These are phyloP conservation scores for Cenopis cana DNA, from an alignment of 2,888 invertebrate genomes.

Conservation along the genomic window DNA sequence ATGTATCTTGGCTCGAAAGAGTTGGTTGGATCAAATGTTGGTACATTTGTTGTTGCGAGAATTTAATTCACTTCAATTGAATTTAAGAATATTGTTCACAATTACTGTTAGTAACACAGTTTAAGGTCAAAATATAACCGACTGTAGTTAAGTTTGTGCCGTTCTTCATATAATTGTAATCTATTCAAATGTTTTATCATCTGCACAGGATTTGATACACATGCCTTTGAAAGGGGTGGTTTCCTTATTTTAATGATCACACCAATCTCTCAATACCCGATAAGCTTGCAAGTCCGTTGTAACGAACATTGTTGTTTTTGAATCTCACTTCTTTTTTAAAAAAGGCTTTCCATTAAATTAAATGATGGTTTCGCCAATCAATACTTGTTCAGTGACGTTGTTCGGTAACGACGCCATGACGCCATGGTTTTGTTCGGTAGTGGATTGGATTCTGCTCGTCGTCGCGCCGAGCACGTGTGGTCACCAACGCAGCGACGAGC, in stretches of 20 bases:
- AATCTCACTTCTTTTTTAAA: too few species aligned
- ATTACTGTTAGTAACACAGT: background rate
- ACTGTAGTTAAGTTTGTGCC: background rate
- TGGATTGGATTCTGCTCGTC: too few species aligned
- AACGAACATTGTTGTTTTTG: background rate
- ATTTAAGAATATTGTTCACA: slow-evolving; percentile 12
- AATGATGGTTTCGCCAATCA: too few species aligned
- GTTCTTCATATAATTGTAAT: background rate
- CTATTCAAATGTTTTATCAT: background rate
- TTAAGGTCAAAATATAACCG: background rate
- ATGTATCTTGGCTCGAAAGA: slow-evolving; percentile 3
- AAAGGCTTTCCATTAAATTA: too few species aligned
- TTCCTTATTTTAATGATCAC: too few species aligned
- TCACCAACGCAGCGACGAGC: too few species aligned
- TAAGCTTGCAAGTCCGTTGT: background rate
- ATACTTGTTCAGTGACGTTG: too few species aligned
- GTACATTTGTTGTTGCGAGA: slow-evolving; percentile 17
- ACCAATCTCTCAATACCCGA: too few species aligned
- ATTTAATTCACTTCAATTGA: too few species aligned
- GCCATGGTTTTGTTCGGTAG: too few species aligned
- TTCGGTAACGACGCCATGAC: too few species aligned
- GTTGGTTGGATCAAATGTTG: slow-evolving; percentile 19
- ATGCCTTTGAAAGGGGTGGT: background rate
- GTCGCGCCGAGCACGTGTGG: too few species aligned
- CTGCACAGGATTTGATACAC: background rate